Evolutionary conservation across 2,888 invertebrate genomes (phyloP), one percentile per base, ranked within the genome.

Genomic region (Coelinius sp.): DNA sequence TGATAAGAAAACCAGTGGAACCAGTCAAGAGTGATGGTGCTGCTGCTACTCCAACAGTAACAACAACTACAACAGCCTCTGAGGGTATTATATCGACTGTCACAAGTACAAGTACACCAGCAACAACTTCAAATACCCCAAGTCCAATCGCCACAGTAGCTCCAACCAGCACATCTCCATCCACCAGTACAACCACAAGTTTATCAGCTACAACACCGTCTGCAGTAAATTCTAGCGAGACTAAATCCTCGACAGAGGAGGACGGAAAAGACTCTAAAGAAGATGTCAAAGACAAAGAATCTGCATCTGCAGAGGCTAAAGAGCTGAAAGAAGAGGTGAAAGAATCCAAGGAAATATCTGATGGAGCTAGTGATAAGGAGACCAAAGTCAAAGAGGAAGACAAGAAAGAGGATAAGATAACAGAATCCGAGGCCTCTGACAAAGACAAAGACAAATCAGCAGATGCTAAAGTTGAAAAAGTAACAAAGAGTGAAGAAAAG

Each of bases 1-100:
- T 95, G 81, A 93, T 95, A 77, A 92, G 94, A 59, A 96, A 94
- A 85, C 93, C 95, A 0, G 92, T 94, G 0, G 93, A 94, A 79
- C 94, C 94, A 0, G 85, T 86, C 1, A 89, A 88, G 71, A 82
- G 84, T 8, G 86, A 86, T 12, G 35, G 71, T 10, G 75, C 68
- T 0, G 87, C 84, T 0, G 88, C 88, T 63, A 85, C 85, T 0
- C 70, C 76, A 8, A 75, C 70, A 5, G 80, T 78, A 0, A 83
- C 80, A 5, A 82, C 85, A 5, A 76, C 81, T 5, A 77, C 79
- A 24, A 77, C 78, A 6, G 76, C 77, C n/a, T 83, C 81, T n/a
- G 20, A 38, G 12, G 62, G 20, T 44, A 27, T 14, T 1, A 81
- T 83, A 4, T 75, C 75, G 14, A 73, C 75, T 12, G 85, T 81